phyloP scores from a whole-genome alignment of 1,140 invertebrate species.

The Mizuhopecten yessoensis region DNA sequence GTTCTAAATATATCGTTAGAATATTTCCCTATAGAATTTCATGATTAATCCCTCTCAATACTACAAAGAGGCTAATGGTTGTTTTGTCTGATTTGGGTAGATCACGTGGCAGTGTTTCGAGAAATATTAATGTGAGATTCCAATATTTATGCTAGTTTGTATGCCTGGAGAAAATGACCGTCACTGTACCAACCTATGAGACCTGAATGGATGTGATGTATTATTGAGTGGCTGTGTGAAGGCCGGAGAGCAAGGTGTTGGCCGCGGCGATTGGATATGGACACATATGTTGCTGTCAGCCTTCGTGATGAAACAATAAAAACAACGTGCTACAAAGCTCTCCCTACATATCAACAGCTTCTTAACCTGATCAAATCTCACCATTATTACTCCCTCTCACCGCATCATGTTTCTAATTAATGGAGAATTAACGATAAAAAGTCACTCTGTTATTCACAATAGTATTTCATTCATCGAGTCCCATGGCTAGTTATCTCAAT shows the following conservation, averaged over 20 bases:
- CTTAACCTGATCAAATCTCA: background rate
- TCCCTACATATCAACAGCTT: background rate
- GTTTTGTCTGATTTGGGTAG: background rate
- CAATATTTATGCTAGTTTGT: constrained; percentile 5
- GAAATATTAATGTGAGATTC: background rate
- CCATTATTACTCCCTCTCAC: background rate
- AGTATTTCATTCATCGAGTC: background rate
- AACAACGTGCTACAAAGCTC: background rate
- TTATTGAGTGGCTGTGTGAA: background rate
- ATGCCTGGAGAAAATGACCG: too few species aligned
- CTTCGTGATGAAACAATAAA: background rate
- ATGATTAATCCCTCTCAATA: too few species aligned
- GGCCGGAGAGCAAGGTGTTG: background rate
- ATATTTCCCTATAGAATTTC: too few species aligned
- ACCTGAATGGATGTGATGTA: constrained; percentile 12
- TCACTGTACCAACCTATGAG: background rate
- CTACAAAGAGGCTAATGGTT: too few species aligned
- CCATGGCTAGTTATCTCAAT: background rate
- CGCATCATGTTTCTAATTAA: constrained; percentile 13
- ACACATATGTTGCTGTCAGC: background rate
- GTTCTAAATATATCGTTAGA: too few species aligned
- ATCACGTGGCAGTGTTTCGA: too few species aligned
- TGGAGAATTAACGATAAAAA: background rate
- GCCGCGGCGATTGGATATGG: background rate
- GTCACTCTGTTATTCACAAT: constrained; percentile 21